Conservation (phyloP, 1,140 invertebrate genomes). For the Sitodiplosis mosellana region DNA sequence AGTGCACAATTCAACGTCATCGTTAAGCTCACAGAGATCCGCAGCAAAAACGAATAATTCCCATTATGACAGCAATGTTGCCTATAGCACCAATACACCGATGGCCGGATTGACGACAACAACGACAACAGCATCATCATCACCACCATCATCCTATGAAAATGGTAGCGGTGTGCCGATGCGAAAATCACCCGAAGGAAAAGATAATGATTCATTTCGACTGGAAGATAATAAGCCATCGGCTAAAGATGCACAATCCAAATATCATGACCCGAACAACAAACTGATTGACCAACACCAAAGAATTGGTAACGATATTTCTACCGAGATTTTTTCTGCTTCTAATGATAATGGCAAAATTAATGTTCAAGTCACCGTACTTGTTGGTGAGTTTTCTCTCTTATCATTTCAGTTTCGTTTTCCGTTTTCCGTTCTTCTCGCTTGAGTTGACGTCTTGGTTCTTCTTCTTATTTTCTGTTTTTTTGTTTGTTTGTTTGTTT, state of each 20-base stretch:
- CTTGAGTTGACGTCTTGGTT: constrained; percentile 4
- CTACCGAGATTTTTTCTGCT: constrained; percentile 32
- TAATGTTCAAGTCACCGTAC: constrained; percentile 70
- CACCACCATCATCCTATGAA: background rate
- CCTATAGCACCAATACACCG: background rate
- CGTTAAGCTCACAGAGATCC: too few relatives aligned
- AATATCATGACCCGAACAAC: background rate
- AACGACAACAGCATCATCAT: background rate
- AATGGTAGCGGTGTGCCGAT: too few relatives aligned
- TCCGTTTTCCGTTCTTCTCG: constrained; percentile 14
- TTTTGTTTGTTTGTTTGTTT: too few relatives aligned
- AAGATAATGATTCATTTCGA: constrained; percentile 49
- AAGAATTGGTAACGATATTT: constrained; percentile 2
- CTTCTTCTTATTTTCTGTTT: too few relatives aligned
- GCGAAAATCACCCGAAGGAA: constrained; percentile 47
- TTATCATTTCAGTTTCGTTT: background rate
- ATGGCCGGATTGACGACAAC: background rate
- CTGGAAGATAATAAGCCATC: constrained; percentile 29
- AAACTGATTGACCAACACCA: background rate
- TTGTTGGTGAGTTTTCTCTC: constrained; percentile 35
- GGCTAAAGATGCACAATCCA: background rate
- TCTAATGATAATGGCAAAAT: constrained; percentile 72
- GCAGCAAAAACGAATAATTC: background rate
- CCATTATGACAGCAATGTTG: background rate
- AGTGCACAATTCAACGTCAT: too few relatives aligned